Base-by-base conservation (phyloP, 2,797 vertebrate genomes). In the Alectoris magna region DNA sequence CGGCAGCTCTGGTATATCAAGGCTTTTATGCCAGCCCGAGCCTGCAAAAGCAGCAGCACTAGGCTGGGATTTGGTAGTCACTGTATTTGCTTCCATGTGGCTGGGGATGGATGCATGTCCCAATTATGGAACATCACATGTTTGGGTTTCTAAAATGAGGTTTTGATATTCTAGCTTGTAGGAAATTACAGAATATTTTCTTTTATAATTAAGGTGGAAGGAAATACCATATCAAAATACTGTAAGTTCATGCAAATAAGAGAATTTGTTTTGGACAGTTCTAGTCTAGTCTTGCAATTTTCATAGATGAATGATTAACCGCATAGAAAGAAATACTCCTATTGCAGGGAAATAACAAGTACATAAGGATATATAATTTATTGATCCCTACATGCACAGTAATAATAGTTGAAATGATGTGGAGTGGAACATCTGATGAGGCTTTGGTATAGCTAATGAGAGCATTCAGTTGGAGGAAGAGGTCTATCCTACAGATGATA, bases 111-210 rank as follows among this genome's bases (percentile, higher is more conserved):
- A 67, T 53, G 23, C 14, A 70, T 84, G 91, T 60, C 44, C 66
- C 26, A 44, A 51, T 60, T 88, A 18, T 73, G 70, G 67, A 94
- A 86, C 60, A 76, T 75, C 85, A 78, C 3, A 2, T 67, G 36
- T 38, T 48, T 2, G 4, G 7, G 39, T 70, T 90, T 88, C 71
- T 86, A 48, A 90, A 88, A 76, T 0, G 0, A 81, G 17, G 13
- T 70, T 91, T 81, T 81, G 63, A 93, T 91, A 92, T 81, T 74
- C 53, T 49, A 63, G 26, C 34, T 89, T 75, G 29, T 66, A 46
- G 51, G 24, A 92, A 46, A 81, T 16, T 70, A 48, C 12, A 75
- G 63, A 91, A 90, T 88, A 86, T 91, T 91, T 93, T 67, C 63
- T 91, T 78, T 95, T 41, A 56, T 79, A 86, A 86, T 88, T 34